Evolutionary conservation across 2,797 vertebrate species (phyloP), one percentile per base, ranked within the genome.

Genomic region (Chaunax sp.): DNA sequence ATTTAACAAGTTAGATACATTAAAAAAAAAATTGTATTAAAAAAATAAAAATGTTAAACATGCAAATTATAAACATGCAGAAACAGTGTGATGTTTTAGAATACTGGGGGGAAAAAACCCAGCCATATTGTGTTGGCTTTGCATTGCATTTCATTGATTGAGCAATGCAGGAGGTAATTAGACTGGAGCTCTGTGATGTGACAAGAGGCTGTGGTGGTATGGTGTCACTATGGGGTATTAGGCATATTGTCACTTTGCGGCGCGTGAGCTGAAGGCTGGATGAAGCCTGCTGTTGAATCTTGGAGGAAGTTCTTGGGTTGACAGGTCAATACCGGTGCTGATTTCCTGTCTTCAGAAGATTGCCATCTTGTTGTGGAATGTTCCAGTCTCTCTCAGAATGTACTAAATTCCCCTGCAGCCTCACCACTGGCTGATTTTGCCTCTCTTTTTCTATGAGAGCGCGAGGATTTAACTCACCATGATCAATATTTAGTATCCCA

Each of bases 401-500:
- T 82, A 82, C 89, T 87, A 85, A 68, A 54, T 69, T 72, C 59
- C 78, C 85, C 61, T 73, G 49, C 69, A 89, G 73, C 68, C 72
- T 78, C 81, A 87, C 76, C 90, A 74, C 76, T 51, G 61, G 65
- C 77, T 68, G 82, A 65, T 69, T 86, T 81, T 58, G 69, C 84
- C 79, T 80, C 81, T 76, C 78, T 77, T 86, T 88, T 91, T 90
- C 92, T 89, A 83, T 86, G 81, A 83, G 88, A 71, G 92, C 95
- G 92, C 85, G 82, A 91, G 91, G 93, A 94, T 93, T 94, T 94
- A 95, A 94, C 94, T 94, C 91, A 80, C 89, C 81, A 78, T 91
- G 94, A 97, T 98, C 96, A 95, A 97, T 98, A 97, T 95, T 97
- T 96, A 94, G 92, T 94, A 95, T 95, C 94, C 95, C 96, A 95